Conservation (phyloP, 2,797 vertebrate species). For the Uromys caudimaculatus region DNA sequence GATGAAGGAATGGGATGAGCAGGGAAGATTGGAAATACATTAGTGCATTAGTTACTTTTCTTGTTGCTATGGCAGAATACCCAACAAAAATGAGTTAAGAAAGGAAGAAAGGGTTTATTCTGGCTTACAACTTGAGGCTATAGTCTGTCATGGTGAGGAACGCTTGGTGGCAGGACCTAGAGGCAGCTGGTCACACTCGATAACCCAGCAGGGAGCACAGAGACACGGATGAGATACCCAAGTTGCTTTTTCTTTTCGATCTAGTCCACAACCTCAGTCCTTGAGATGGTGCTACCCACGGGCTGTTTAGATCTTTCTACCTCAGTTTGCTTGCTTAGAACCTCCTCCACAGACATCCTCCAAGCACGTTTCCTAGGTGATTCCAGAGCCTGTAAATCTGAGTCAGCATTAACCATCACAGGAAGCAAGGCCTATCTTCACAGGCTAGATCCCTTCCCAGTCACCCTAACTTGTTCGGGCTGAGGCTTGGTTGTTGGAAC, state of each 20-base stretch:
- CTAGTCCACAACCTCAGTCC: neutral
- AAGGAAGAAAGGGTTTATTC: neutral
- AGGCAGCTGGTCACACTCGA: no score
- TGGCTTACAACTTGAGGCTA: neutral
- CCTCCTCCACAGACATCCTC: neutral
- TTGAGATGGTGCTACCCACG: neutral
- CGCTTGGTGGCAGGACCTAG: neutral
- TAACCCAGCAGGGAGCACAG: neutral
- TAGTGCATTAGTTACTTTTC: neutral
- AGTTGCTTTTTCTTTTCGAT: neutral
- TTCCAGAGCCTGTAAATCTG: neutral
- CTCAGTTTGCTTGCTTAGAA: neutral
- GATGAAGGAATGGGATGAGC: neutral
- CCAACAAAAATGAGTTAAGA: neutral
- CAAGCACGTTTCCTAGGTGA: neutral
- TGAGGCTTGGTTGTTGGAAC: neutral
- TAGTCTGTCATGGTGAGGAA: neutral
- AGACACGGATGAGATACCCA: rapidly evolving
- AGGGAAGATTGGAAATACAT: neutral
- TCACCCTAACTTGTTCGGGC: neutral
- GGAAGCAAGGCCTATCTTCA: neutral
- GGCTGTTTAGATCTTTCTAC: neutral
- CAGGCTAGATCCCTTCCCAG: neutral
- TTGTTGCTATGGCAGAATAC: neutral
- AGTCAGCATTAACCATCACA: neutral